These are phyloP conservation scores for Poicephalus meyeri DNA, from an alignment of 2,113 vertebrate genomes.

Conservation along the genomic window DNA sequence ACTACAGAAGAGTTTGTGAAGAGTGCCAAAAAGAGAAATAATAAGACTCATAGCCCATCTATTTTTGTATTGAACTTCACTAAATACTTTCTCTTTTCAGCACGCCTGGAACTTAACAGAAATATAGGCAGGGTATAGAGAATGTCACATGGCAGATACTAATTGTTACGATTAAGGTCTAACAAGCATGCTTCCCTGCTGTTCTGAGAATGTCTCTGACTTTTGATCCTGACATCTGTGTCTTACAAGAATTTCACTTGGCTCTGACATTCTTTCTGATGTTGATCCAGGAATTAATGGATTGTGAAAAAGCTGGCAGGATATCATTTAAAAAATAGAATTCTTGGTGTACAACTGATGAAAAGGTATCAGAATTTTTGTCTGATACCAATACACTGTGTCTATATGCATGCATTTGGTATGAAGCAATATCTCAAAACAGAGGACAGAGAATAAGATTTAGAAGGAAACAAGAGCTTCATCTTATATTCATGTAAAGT, in stretches of 20 bases:
- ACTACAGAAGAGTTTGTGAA: conserved; percentile 21
- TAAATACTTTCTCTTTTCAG: conserved; percentile 65
- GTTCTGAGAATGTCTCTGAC: conserved; percentile 91
- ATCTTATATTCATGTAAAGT: background rate
- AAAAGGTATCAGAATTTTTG: conserved; percentile 79
- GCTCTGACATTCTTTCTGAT: conserved; percentile 94
- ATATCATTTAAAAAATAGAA: conserved; percentile 87
- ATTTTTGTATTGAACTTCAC: conserved; percentile 63
- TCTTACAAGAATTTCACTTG: conserved; percentile 96
- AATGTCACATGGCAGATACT: conserved; percentile 88
- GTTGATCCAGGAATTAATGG: conserved; percentile 92
- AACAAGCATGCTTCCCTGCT: conserved; percentile 85
- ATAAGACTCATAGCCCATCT: background rate
- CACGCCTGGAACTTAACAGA: conserved; percentile 69
- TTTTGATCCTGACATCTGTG: conserved; percentile 99
- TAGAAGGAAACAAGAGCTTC: background rate
- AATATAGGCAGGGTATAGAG: conserved; percentile 64
- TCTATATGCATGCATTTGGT: background rate
- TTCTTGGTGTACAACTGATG: conserved; percentile 79
- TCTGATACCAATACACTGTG: conserved; percentile 63
- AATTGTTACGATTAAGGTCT: conserved; percentile 90
- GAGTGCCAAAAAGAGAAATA: background rate
- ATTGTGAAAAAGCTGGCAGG: conserved; percentile 95
- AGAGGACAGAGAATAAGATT: background rate
- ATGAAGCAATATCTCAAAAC: background rate